A percentile compares a stretch with the other conserved stretches of the same genome.
Evolutionary conservation across 2,113 vertebrate species (phyloP).

Genomic region (Malurus cyaneus): DNA sequence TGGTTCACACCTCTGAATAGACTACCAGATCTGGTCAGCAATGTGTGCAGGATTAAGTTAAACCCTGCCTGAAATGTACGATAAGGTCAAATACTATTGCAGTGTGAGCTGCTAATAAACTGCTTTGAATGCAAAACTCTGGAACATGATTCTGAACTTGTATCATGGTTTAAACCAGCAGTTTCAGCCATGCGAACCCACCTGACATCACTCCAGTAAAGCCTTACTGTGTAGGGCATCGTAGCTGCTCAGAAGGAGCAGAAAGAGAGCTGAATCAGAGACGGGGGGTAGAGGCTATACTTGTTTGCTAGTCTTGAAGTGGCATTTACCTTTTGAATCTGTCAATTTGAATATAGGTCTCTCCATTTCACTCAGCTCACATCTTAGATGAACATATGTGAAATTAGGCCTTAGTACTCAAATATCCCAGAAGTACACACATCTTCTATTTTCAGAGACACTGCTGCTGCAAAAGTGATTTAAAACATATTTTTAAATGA

Average conservation of each 20-base stretch:
- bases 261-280: not conserved
- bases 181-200: not conserved
- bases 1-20: not conserved
- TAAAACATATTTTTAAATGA: not conserved
- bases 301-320: not conserved
- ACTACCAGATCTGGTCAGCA: not conserved
- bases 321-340: not conserved
- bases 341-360: not conserved
- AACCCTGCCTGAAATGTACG: not conserved
- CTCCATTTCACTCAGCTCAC: not conserved
- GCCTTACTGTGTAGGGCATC: not conserved
- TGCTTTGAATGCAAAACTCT: not conserved
- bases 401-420: not conserved
- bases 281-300: fast-evolving
- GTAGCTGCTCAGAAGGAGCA: not conserved
- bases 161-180: not conserved
- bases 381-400: not conserved
- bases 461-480: not conserved
- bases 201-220: not conserved
- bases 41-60: not conserved
- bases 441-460: not conserved
- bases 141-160: not conserved
- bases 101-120: not conserved
- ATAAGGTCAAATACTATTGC: not conserved
- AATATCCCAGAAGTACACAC: not conserved